Conservation (phyloP, 2,797 vertebrate species). For the Poeciliopsis infans region DNA sequence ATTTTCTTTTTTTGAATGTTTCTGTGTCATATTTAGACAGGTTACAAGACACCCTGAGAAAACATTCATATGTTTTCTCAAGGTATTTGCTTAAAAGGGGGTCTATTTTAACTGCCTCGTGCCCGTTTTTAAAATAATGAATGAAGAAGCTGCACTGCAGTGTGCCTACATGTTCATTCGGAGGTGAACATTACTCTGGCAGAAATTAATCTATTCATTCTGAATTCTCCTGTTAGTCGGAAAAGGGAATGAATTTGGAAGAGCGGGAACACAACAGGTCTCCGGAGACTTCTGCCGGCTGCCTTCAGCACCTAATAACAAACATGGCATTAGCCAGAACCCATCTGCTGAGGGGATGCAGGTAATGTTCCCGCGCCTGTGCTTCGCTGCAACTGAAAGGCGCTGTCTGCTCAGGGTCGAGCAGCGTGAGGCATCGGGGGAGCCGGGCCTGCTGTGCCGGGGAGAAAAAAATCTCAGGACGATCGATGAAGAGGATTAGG, state of each 20-base stretch:
- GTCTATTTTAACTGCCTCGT: background rate
- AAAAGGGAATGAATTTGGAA: slow-evolving; percentile 38
- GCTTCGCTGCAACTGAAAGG: slow-evolving; percentile 57
- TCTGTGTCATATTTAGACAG: background rate
- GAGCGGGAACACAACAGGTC: slow-evolving; percentile 24
- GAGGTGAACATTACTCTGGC: background rate
- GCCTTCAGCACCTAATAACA: slow-evolving; percentile 43
- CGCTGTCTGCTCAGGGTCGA: slow-evolving; percentile 61
- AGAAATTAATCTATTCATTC: background rate
- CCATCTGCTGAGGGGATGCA: slow-evolving; percentile 50
- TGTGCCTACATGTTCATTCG: background rate
- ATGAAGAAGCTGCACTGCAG: background rate
- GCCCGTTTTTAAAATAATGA: background rate
- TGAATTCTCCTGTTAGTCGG: slow-evolving; percentile 2
- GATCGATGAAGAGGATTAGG: slow-evolving; percentile 86
- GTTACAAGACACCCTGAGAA: background rate
- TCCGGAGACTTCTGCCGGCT: slow-evolving; percentile 14
- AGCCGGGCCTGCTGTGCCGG: slow-evolving; percentile 75
- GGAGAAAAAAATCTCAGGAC: slow-evolving; percentile 84
- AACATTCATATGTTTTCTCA: background rate
- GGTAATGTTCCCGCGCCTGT: slow-evolving; percentile 46
- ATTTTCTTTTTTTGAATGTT: background rate
- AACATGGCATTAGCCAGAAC: slow-evolving; percentile 37
- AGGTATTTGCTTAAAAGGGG: no score
- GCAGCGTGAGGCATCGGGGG: slow-evolving; percentile 60